Evolutionary conservation across 2,797 vertebrate genomes (phyloP), one percentile per base, ranked within the genome.

Genomic region (Pangasius krempfi): DNA sequence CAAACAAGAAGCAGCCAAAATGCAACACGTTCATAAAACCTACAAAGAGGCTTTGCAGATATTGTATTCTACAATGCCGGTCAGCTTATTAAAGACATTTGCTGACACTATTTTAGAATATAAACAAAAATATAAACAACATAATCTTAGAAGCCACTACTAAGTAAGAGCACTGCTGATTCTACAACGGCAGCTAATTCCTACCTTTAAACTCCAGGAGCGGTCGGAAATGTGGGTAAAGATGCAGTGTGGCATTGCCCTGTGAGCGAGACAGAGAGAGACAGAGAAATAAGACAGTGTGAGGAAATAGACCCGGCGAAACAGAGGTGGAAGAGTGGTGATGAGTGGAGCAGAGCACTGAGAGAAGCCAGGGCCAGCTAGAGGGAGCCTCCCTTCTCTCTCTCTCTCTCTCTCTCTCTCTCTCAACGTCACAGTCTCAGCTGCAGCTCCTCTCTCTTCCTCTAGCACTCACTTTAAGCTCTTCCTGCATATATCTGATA

Each of bases 161-260:
- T n/a, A n/a, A 25, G 20, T 44, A 27, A 47, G 10, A 75, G 22
- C 72, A 22, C 27, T 27, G 72, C 54, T 58, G 52, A 30, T 81
- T 13, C 13, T 78, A 52, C 25, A n/a, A n/a, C 27, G 10, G 44
- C 27, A 13, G 73, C 68, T 27, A 20, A 54, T 40, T 86, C 95
- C 94, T 95, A 97, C 96, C 96, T 97, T 96, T 96, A 89, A 96
- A 97, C 93, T 97, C 95, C 33, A 96, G 93, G 72, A 97, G 93
- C 0, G 95, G 95, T 90, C 96, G 93, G 93, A 97, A 96, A 94
- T 97, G 96, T 50, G 96, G 96, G 92, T 97, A 97, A 60, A 97
- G 95, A 92, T 97, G 96, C 4, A 97, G 92, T 2, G 96, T 96
- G 33, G 96, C 96, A 92, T 97, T 97, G 8, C 96, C 96, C 96